Conservation (phyloP, 2,888 invertebrate genomes). For the Drosophila nr. medialis region DNA sequence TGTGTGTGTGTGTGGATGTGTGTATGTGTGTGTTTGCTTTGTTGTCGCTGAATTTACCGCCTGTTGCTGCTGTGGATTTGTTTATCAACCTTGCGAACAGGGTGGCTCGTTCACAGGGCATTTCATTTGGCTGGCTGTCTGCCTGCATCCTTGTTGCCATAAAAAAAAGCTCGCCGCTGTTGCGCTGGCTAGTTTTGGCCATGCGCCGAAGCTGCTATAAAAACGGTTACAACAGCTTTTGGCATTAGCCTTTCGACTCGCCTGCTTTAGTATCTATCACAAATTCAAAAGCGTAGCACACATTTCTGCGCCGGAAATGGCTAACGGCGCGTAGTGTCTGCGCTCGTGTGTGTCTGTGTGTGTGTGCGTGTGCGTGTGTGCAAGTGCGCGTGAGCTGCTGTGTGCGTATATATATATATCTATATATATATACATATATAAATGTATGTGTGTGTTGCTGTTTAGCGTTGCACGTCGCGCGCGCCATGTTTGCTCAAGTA, state of each 20-base stretch:
- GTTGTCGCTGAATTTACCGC: conserved; percentile 23
- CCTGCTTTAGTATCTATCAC: conserved; percentile 68
- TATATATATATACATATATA: conserved; percentile 17
- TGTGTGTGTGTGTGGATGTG: background rate
- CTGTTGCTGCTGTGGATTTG: conserved; percentile 55
- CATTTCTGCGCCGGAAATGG: conserved; percentile 61
- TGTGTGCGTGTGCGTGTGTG: conserved; percentile 13
- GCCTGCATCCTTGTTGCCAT: conserved; percentile 53
- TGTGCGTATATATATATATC: background rate
- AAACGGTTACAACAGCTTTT: conserved; percentile 25
- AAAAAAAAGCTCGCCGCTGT: conserved; percentile 50
- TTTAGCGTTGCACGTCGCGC: conserved; percentile 60
- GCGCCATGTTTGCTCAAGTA: conserved; percentile 69
- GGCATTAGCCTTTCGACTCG: conserved; percentile 30
- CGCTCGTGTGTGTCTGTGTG: conserved; percentile 20
- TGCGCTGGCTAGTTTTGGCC: conserved; percentile 47
- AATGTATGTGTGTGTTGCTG: conserved; percentile 29
- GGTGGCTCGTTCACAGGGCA: conserved; percentile 40
- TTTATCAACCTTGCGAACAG: conserved; percentile 36
- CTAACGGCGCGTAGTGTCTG: conserved; percentile 57
- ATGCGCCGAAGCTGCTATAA: conserved; percentile 67
- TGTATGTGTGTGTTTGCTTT: background rate
- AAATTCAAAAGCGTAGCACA: conserved; percentile 64
- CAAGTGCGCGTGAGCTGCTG: conserved; percentile 14
- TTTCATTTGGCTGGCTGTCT: background rate